Percentiles rank a stretch among this genome's conserved stretches.
Conservation (phyloP, 2,797 vertebrate genomes). For the Ctenosaura bakeri region DNA sequence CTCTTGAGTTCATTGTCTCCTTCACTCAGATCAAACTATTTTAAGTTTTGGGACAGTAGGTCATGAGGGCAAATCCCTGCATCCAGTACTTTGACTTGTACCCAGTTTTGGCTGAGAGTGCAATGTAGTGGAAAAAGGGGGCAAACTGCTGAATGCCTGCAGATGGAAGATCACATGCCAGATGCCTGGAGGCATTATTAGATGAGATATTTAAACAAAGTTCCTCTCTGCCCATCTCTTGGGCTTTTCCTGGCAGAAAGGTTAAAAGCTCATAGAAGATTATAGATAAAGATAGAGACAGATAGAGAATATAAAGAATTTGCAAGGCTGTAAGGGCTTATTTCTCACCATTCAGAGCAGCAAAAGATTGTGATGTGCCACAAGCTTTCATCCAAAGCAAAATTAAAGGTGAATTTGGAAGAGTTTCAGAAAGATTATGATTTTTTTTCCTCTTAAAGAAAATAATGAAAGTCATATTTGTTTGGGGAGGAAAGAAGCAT, state of each 20-base stretch:
- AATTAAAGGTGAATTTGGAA: constrained; percentile 16
- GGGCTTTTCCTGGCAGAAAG: constrained; percentile 27
- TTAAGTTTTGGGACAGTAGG: constrained; percentile 37
- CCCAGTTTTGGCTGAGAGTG: not conserved
- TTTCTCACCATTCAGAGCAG: not conserved
- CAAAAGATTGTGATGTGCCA: not conserved
- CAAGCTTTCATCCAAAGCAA: not conserved
- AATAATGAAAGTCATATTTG: not conserved
- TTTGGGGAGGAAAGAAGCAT: not conserved
- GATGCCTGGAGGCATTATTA: constrained; percentile 32
- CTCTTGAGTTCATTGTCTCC: constrained; percentile 11
- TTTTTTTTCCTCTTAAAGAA: not conserved
- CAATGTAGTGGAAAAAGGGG: not conserved
- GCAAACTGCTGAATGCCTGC: constrained; percentile 5
- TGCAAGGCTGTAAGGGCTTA: not conserved
- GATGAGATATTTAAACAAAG: constrained; percentile 29
- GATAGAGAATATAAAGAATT: constrained; percentile 15
- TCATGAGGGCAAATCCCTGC: constrained; percentile 5
- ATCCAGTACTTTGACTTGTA: constrained; percentile 18
- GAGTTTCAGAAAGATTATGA: not conserved
- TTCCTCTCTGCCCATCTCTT: constrained; percentile 20
- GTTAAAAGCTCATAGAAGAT: constrained; percentile 38
- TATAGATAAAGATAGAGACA: constrained; percentile 35
- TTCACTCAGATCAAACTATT: constrained; percentile 38
- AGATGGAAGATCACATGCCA: constrained; percentile 27